phyloP scores from a whole-genome alignment of 1,140 invertebrate species.

The Littorina saxatilis region DNA sequence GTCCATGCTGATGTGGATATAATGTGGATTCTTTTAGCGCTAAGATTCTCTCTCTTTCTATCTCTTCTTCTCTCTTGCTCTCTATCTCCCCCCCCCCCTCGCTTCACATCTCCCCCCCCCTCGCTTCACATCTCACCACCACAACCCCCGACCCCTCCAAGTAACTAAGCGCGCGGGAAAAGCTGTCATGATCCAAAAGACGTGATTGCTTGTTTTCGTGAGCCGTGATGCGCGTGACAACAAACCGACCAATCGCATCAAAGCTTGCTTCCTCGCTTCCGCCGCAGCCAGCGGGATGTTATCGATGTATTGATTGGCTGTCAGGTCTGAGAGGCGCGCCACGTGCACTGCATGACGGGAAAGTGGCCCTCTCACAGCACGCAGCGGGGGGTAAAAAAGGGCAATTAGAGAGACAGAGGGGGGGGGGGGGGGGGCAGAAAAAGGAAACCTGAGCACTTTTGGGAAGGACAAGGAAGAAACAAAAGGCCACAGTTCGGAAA shows the following conservation, averaged over 20 bases:
- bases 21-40: too few species aligned
- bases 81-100: not conserved
- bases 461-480: not conserved
- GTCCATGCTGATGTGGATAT: too few species aligned
- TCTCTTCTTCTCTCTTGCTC: conserved; percentile 5
- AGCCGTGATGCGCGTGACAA: not conserved
- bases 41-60: not conserved
- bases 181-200: not conserved
- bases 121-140: not conserved
- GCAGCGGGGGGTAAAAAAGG: not conserved
- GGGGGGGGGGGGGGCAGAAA: not conserved
- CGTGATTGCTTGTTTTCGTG: not conserved
- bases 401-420: not conserved
- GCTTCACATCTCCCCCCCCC: not conserved
- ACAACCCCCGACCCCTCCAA: not conserved
- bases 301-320: conserved; percentile 1
- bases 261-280: conserved; percentile 3
- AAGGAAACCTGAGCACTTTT: too few species aligned
- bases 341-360: not conserved
- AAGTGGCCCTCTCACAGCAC: not conserved
- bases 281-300: not conserved
- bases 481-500: too few species aligned
- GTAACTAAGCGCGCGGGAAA: not conserved
- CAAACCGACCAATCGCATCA: conserved; percentile 7
- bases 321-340: not conserved